Conservation (phyloP, 2,797 vertebrate genomes). For the Semotilus atromaculatus region DNA sequence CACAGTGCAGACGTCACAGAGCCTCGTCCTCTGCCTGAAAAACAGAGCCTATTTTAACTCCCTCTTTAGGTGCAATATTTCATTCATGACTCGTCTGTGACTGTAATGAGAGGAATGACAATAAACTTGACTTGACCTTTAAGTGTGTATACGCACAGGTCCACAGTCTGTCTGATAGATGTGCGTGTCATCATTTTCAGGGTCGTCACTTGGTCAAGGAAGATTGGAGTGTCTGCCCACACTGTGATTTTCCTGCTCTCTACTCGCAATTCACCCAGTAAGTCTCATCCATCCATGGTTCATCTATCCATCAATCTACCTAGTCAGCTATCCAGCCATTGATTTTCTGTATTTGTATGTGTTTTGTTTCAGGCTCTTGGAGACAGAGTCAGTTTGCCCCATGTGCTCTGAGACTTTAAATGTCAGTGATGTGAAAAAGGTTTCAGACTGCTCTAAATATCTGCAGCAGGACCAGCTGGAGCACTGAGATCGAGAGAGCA, state of each 20-base stretch:
- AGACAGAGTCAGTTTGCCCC: conserved; percentile 86
- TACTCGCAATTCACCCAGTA: conserved; percentile 88
- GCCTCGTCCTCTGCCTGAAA: not conserved
- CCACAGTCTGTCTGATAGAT: not conserved
- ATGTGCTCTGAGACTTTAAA: conserved; percentile 91
- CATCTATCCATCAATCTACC: not conserved
- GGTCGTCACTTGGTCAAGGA: conserved; percentile 93
- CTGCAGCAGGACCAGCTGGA: conserved; percentile 80
- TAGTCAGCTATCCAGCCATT: not conserved
- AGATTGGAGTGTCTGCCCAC: conserved; percentile 93
- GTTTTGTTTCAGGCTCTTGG: conserved; percentile 80
- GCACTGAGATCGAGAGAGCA: conserved; percentile 66
- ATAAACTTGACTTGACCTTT: conserved; percentile 28
- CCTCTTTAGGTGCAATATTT: conserved; percentile 17
- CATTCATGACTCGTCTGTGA: not conserved
- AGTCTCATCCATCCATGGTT: conserved; percentile 63
- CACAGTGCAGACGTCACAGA: not conserved
- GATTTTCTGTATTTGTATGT: conserved; percentile 37
- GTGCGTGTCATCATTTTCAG: conserved; percentile 68
- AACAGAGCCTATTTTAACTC: not conserved
- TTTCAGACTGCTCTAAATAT: conserved; percentile 82
- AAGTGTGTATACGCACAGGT: conserved; percentile 7
- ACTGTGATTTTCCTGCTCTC: conserved; percentile 93
- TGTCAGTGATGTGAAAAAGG: conserved; percentile 78
- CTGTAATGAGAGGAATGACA: conserved; percentile 30